Base-by-base conservation (phyloP, 2,797 vertebrate genomes). In the Anisognathus igniventris region DNA sequence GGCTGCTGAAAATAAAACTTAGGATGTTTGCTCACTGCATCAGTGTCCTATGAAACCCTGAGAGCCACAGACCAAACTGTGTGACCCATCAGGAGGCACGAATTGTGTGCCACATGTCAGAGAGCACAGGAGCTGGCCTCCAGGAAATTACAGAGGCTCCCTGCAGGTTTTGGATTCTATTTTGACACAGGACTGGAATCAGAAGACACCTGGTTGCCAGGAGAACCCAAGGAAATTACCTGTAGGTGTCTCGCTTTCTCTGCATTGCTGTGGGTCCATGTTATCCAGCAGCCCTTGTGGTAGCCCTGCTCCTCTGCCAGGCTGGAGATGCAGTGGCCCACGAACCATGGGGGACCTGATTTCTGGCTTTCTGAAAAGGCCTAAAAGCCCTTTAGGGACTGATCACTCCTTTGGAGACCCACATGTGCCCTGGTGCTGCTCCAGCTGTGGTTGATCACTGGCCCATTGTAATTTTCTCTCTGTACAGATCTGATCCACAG, bases 11-110 rank as follows among this genome's bases (percentile, higher is more conserved):
- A 76, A 66, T 47, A 47, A 68, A 84, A 24, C 10, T 60, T 10
- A 4, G 0, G 1, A 2, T 57, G 6, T 61, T 86, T 86, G 10
- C 35, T 78, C 42, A 15, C 21, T 68, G 37, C 30, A 22, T 40
- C 24, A 4, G n/a, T 39, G 25, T 79, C 33, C 54, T 18, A 2
- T 8, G 30, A 48, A 35, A n/a, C 16, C 27, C n/a, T 42, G 24
- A 40, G 61, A 77, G 53, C 30, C 47, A 14, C 62, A 13, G 17
- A 12, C 5, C 35, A 37, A 40, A 19, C 44, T 10, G 12, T 2
- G 4, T 19, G 45, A 28, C 11, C 1, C 1, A 1, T 33, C 17
- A 50, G 45, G 48, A 31, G 11, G 8, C 0, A 0, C 4, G 6
- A 47, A 6, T 6, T 3, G 1, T 37, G 61, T 53, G 30, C 37